Conservation (phyloP, 2,113 vertebrate species). For the Centropus unirufus region DNA sequence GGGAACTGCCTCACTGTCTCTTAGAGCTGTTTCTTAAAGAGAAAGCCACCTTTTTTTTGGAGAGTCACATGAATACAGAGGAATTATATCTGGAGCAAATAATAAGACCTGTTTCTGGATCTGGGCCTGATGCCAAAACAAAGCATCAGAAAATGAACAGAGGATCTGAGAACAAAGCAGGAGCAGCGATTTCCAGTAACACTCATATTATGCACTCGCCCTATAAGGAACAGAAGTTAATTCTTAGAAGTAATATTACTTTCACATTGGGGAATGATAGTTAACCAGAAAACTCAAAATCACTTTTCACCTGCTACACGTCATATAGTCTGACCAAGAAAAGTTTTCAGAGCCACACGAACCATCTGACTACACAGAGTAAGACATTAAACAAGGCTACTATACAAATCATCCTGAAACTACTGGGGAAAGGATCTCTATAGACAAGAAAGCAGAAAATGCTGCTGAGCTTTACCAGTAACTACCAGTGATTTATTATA, state of each 20-base stretch:
- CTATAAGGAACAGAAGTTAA: neutral
- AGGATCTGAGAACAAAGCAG: neutral
- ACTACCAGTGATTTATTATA: conserved; percentile 26
- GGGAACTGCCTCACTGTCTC: neutral
- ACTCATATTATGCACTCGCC: neutral
- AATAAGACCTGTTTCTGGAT: neutral
- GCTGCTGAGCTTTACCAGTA: neutral
- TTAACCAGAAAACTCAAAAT: neutral
- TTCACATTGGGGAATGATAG: neutral
- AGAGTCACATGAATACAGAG: neutral
- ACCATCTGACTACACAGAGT: neutral
- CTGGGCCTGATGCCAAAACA: neutral
- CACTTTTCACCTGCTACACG: neutral
- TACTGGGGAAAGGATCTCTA: neutral
- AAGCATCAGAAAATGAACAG: neutral
- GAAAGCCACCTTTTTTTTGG: neutral
- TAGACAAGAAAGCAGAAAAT: neutral
- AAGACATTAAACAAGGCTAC: neutral
- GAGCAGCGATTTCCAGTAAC: neutral
- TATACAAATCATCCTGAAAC: neutral
- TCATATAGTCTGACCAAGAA: neutral
- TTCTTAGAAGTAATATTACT: neutral
- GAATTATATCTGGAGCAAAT: neutral
- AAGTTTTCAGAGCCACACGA: neutral
- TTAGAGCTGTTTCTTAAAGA: neutral